Conservation (phyloP, 1,140 invertebrate genomes). For the Mercenaria mercenaria region DNA sequence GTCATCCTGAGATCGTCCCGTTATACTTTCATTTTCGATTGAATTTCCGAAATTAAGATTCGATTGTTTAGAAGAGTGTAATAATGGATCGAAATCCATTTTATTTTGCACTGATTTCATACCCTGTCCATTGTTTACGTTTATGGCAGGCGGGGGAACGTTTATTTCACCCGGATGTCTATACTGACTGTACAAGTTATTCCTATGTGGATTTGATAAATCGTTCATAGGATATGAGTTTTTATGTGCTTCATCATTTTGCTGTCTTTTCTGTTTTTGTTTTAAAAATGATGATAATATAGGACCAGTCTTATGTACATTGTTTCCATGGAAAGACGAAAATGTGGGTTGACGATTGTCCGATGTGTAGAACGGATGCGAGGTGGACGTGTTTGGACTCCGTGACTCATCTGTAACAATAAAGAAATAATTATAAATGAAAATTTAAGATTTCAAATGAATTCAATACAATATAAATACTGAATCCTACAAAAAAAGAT, state of each 20-base stretch:
- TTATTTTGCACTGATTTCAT: conserved; percentile 4
- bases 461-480: too few relatives aligned
- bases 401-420: conserved; percentile 65
- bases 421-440: too few relatives aligned
- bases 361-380: conserved; percentile 57
- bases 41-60: conserved; percentile 51
- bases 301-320: conserved; percentile 59
- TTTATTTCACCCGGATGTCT: conserved; percentile 26
- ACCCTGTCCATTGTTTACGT: background rate
- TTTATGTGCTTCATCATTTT: conserved; percentile 18
- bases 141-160: background rate
- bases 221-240: conserved; percentile 57
- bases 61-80: conserved; percentile 51
- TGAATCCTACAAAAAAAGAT: too few relatives aligned
- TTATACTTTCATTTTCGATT: conserved; percentile 67
- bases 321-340: conserved; percentile 72
- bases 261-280: conserved; percentile 14
- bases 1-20: conserved; percentile 73
- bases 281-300: conserved; percentile 58
- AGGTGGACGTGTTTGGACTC: conserved; percentile 57
- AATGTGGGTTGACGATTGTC: conserved; percentile 63
- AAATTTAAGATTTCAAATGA: background rate
- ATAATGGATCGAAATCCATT: conserved; percentile 50
- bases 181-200: conserved; percentile 15
- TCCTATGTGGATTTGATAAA: conserved; percentile 54